Percentiles rank a stretch among this genome's conserved stretches.
Conservation (phyloP, 2,888 invertebrate genomes). For the Papilio protenor region DNA sequence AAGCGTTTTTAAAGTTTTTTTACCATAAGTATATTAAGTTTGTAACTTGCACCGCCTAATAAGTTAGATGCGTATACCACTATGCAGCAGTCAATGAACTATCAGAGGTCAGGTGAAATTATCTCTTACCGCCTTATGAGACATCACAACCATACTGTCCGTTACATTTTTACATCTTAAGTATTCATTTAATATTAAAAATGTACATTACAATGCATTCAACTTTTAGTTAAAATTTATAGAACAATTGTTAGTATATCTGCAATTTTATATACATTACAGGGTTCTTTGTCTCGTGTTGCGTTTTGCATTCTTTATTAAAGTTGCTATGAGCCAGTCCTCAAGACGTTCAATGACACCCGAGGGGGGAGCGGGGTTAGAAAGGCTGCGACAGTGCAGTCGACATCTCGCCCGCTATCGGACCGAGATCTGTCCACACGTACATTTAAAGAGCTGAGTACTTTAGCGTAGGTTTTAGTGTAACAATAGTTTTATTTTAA, state of each 20-base stretch:
- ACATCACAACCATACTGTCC: slow-evolving; percentile 78
- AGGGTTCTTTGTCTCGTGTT: slow-evolving; percentile 57
- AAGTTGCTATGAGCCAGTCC: slow-evolving; percentile 61
- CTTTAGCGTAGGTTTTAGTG: slow-evolving; percentile 46
- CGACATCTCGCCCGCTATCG: slow-evolving; percentile 77
- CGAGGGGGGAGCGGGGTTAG: slow-evolving; percentile 55
- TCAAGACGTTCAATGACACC: slow-evolving; percentile 77
- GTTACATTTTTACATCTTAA: slow-evolving; percentile 70
- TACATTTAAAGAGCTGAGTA: slow-evolving; percentile 48
- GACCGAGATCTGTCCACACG: slow-evolving; percentile 71
- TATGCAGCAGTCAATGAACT: slow-evolving; percentile 84
- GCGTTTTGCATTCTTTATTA: slow-evolving; percentile 64
- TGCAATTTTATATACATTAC: slow-evolving; percentile 37
- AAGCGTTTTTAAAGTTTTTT: neutral
- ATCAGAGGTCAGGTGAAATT: slow-evolving; percentile 83
- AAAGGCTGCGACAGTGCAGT: slow-evolving; percentile 72
- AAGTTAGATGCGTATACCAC: slow-evolving; percentile 78
- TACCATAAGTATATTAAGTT: slow-evolving; percentile 1
- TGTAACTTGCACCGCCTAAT: slow-evolving; percentile 48
- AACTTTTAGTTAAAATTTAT: slow-evolving; percentile 17
- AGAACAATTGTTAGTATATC: slow-evolving; percentile 22
- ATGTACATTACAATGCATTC: slow-evolving; percentile 28
- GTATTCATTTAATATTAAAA: slow-evolving; percentile 65
- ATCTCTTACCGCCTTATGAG: slow-evolving; percentile 77
- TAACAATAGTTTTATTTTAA: slow-evolving; percentile 45